A percentile compares a stretch with the other conserved stretches of the same genome.
Conservation (phyloP, 2,797 vertebrate species). For the Xenopus petersii region DNA sequence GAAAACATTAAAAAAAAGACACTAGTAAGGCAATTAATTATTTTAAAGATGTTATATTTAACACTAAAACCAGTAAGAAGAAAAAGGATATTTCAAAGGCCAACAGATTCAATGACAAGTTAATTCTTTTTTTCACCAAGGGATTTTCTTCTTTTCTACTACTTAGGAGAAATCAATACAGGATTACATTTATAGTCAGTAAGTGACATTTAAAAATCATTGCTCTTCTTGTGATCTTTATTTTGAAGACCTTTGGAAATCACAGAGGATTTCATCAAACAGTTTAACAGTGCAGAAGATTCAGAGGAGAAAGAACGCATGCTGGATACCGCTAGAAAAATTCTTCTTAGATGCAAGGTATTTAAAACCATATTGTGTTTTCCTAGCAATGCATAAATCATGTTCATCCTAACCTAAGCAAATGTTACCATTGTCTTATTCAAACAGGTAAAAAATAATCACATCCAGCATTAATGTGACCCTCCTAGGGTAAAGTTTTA, state of each 20-base stretch:
- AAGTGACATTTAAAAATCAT: slow-evolving; percentile 33
- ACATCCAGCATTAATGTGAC: neutral
- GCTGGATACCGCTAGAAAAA: slow-evolving; percentile 56
- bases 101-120: neutral
- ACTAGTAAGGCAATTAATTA: neutral
- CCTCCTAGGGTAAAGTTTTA: neutral
- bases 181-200: slow-evolving; percentile 30
- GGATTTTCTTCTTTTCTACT: neutral
- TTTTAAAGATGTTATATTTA: neutral
- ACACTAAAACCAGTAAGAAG: neutral
- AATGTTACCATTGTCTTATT: neutral
- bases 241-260: slow-evolving; percentile 57
- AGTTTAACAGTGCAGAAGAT: slow-evolving; percentile 53
- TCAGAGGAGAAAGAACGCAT: slow-evolving; percentile 51
- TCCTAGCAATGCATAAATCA: neutral
- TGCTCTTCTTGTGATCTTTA: slow-evolving; percentile 29
- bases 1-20: too few species aligned
- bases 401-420: neutral
- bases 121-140: slow-evolving; percentile 10
- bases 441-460: neutral
- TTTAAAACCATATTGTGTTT: neutral
- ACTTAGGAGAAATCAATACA: slow-evolving; percentile 15
- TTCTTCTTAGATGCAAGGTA: slow-evolving; percentile 57
- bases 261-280: slow-evolving; percentile 58
- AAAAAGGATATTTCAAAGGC: neutral